Base-by-base conservation (phyloP, 2,888 invertebrate species). In the Drosophila colorata region DNA sequence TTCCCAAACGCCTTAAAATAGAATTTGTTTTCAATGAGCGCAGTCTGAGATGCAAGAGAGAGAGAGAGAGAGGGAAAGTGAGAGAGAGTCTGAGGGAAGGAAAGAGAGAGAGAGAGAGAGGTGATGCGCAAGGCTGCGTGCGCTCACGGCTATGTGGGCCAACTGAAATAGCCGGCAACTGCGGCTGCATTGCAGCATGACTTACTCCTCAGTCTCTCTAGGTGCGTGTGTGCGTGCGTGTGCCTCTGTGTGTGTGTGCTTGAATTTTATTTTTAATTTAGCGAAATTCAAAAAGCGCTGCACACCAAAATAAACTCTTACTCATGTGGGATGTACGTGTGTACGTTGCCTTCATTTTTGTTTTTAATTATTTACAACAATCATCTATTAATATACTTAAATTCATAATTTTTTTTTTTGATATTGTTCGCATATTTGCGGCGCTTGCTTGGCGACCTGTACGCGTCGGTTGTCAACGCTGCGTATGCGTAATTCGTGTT, bases 311-410 rank as follows among this genome's bases (percentile, higher is more conserved):
- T 86, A 86, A 81, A 77, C 61, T 77, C 65, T 86, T 86, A 87
- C 81, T 87, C 86, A 86, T 88, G 66, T 80, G 74, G 70, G 74
- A 37, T 70, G 73, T 49, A 69, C 47, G 68, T 63, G 33, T 70
- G 73, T 49, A 69, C 47, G 68, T 59, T 67, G 86, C 78, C 72
- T 80, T 73, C 70, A 43, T 51, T 55, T 65, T 46, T 44, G 63
- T 53, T 78, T 80, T 71, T 83, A 86, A 83, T 84, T 83, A 86
- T 84, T 86, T 86, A 86, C 83, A 83, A 79, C 84, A 81, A 71
- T 77, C 57, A 63, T 64, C 64, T 78, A 85, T 82, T 59, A 82
- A 85, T 80, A 78, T 46, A 48, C 58, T 58, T n/a, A 64, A 41
- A 69, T 31, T 28, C 64, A 31, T 66, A 40, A 60, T 14, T 25